Evolutionary conservation across 2,113 vertebrate species (phyloP).

Genomic region (Lepidiolamprologus cunningtoni): DNA sequence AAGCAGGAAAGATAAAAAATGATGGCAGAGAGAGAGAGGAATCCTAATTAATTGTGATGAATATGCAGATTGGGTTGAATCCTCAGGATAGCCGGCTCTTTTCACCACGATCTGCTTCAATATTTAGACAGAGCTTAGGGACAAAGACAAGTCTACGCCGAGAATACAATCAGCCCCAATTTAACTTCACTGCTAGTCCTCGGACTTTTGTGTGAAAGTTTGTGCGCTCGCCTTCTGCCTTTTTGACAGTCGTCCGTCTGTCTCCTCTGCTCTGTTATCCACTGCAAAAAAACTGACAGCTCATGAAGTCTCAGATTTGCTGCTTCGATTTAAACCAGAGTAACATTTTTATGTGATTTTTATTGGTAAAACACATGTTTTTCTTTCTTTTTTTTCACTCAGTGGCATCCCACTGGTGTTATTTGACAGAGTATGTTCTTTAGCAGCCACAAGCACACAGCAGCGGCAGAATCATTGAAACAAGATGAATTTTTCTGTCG

Average conservation of each 20-base stretch:
- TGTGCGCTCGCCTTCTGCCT: not conserved
- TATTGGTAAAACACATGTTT: not conserved
- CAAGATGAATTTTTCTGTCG: not conserved
- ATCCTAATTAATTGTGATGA: slow-evolving; percentile 71
- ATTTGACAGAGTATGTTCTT: not conserved
- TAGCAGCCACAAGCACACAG: not conserved
- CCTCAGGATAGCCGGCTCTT: slow-evolving; percentile 59
- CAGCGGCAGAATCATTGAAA: not conserved
- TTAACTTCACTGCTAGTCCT: slow-evolving; percentile 31
- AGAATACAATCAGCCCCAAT: slow-evolving; percentile 58
- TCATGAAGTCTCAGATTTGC: not conserved
- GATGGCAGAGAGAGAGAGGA: slow-evolving; percentile 55
- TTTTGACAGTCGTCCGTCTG: not conserved
- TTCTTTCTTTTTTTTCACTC: not conserved
- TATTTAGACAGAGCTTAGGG: slow-evolving; percentile 65
- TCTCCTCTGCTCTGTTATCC: not conserved
- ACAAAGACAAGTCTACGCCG: slow-evolving; percentile 49
- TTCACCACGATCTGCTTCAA: slow-evolving; percentile 59
- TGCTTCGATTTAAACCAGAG: not conserved
- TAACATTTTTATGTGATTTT: not conserved
- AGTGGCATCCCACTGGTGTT: not conserved
- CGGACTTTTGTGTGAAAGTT: not conserved
- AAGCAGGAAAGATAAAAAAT: slow-evolving; percentile 56
- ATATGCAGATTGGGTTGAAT: slow-evolving; percentile 70
- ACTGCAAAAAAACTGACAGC: not conserved